Conservation (phyloP, 2,888 invertebrate species). For the Cryptus armator region DNA sequence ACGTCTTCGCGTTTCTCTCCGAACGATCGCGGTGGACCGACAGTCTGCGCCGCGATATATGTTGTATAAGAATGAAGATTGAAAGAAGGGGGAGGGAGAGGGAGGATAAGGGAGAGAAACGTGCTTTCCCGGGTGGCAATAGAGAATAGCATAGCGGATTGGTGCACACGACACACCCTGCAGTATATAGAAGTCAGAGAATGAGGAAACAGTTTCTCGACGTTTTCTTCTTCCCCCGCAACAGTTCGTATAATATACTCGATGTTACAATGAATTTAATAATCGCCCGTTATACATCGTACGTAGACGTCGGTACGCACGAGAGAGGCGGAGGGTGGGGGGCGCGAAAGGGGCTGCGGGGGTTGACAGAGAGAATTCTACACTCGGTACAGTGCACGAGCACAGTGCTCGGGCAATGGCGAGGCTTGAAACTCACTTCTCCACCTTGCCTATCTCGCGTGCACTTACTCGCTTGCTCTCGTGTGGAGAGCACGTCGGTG, state of each 20-base stretch:
- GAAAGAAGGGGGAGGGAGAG: background rate
- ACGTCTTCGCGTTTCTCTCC: background rate
- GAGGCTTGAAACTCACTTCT: constrained; percentile 69
- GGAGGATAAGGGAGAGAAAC: background rate
- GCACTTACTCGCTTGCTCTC: constrained; percentile 20
- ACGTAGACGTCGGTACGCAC: background rate
- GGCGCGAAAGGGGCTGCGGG: background rate
- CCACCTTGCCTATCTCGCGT: constrained; percentile 15
- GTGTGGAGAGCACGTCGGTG: constrained; percentile 35
- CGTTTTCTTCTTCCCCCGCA: constrained; percentile 2
- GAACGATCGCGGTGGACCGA: background rate
- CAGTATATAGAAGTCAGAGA: constrained; percentile 2
- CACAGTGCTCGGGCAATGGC: constrained; percentile 68
- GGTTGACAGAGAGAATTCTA: background rate
- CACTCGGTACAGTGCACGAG: constrained; percentile 6
- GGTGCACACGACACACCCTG: constrained; percentile 38
- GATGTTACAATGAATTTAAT: background rate
- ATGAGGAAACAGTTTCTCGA: background rate
- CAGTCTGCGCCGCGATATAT: background rate
- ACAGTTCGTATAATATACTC: background rate
- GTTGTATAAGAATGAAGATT: background rate
- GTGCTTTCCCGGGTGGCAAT: background rate
- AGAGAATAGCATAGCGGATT: background rate
- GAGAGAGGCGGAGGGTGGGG: background rate
- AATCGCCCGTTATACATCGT: background rate